Percentiles rank a stretch among this genome's conserved stretches.
phyloP scores from a whole-genome alignment of 2,113 vertebrate species.

The Saimiri boliviensis region DNA sequence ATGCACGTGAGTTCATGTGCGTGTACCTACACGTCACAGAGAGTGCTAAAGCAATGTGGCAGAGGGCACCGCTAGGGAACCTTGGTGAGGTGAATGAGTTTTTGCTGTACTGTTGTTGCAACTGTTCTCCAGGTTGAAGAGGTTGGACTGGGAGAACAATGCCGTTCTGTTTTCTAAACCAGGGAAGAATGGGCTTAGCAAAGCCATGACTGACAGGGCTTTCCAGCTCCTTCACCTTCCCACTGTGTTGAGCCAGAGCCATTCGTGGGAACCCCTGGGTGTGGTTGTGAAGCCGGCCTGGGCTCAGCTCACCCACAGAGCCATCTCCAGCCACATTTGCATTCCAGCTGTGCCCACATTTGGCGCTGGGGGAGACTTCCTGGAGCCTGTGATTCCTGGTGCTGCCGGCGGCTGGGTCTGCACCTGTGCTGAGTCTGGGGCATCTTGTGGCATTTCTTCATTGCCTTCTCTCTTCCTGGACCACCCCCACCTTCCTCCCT shows the following conservation, averaged over 20 bases:
- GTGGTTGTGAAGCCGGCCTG: neutral
- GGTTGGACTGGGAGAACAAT: neutral
- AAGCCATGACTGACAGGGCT: fast-evolving
- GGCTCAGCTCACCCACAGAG: neutral
- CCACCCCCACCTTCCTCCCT: fast-evolving
- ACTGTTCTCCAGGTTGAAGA: fast-evolving
- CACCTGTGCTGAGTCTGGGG: neutral
- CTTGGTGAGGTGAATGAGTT: fast-evolving
- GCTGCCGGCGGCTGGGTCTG: fast-evolving
- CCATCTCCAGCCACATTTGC: neutral
- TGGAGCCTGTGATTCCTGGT: neutral
- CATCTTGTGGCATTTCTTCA: neutral
- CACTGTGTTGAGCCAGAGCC: neutral
- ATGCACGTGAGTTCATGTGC: no score
- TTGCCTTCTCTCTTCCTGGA: neutral
- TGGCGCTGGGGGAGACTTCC: neutral
- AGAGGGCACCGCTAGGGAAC: fast-evolving
- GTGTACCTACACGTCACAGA: neutral
- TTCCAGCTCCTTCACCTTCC: neutral
- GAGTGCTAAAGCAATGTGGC: fast-evolving
- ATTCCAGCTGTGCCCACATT: neutral
- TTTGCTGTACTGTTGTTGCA: fast-evolving
- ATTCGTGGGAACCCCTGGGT: neutral
- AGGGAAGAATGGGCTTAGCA: neutral
- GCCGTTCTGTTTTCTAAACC: neutral